These are phyloP conservation scores for Argyresthia goedartella DNA, from an alignment of 2,888 invertebrate genomes.

Conservation along the genomic window DNA sequence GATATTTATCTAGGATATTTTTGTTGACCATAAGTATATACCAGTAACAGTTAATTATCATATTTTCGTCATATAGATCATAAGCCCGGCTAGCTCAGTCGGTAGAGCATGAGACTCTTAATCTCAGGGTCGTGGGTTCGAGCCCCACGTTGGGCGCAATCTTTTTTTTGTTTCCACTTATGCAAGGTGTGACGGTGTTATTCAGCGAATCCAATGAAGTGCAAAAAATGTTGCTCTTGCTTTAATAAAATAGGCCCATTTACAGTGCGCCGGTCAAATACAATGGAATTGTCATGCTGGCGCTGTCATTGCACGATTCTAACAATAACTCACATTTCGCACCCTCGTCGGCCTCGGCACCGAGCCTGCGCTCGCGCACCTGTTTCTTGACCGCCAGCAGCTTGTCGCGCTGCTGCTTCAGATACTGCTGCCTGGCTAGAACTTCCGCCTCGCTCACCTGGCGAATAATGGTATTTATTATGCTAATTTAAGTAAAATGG, in stretches of 20 bases:
- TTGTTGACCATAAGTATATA: too few relatives aligned
- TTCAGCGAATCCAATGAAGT: too few relatives aligned
- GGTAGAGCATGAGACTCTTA: constrained; percentile 72
- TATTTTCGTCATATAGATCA: too few relatives aligned
- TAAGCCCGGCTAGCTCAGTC: constrained; percentile 64
- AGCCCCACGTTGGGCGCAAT: constrained; percentile 70
- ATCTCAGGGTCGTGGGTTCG: constrained; percentile 74
- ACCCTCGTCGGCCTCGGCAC: constrained; percentile 42
- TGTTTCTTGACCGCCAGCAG: constrained; percentile 90
- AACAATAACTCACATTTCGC: not conserved
- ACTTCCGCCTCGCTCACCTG: constrained; percentile 74
- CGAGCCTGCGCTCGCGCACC: constrained; percentile 85
- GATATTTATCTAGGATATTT: too few relatives aligned
- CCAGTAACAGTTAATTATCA: too few relatives aligned
- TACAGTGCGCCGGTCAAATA: too few relatives aligned
- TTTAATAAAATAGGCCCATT: too few relatives aligned
- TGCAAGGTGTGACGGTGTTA: too few relatives aligned
- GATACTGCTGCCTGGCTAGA: constrained; percentile 84
- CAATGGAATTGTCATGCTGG: too few relatives aligned
- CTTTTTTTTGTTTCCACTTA: constrained; percentile 16
- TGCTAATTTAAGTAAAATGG: too few relatives aligned
- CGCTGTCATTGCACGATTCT: too few relatives aligned
- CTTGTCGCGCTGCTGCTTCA: constrained; percentile 91
- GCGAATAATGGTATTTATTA: not conserved
- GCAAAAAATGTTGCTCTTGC: too few relatives aligned